Evolutionary conservation across 1,140 invertebrate genomes (phyloP), one percentile per base, ranked within the genome.

Genomic region (Drosophila pallidifrons): DNA sequence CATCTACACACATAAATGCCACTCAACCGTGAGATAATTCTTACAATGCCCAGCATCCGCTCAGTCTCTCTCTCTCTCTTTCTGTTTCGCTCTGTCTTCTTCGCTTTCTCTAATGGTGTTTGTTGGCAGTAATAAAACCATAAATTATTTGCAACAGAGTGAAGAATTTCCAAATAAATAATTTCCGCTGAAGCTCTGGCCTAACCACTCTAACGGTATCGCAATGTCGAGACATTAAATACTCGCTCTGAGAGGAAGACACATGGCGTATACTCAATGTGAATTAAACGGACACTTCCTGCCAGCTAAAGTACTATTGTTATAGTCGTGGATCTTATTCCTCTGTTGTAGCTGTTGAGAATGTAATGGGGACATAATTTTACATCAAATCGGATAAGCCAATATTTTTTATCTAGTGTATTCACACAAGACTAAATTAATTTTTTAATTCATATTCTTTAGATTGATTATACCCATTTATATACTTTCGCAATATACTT

Each of bases 111-210:
- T 47, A 6, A 1, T 70, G n/a, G 20, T 30, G 28, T 13, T 28
- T 55, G 25, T 28, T 55, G 25, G 3, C 13, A 16, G 54, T 57
- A 68, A 67, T 67, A 47, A 61, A 68, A 61, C 25, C 35, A 58
- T 75, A 65, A 71, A 75, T 71, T 71, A 75, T 75, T 64, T 75
- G 68, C 74, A 72, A 58, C 68, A 41, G 55, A 66, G 68, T 76
- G 61, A 76, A 61, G 74, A 76, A 76, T 72, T 66, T 76, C 74
- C 68, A 65, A 76, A 72, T 76, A 76, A 76, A 76, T 61, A 72
- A 76, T 76, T 66, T 75, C 73, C 73, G 68, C 30, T 71, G 38
- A 10, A 75, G 43, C 60, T 65, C 60, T 71, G 73, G 38, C 45
- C 64, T 28, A 75, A 57, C 38, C 58, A 8, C 32, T 16, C 51